Conservation (phyloP, 2,797 vertebrate species). For the Melopsittacus undulatus region DNA sequence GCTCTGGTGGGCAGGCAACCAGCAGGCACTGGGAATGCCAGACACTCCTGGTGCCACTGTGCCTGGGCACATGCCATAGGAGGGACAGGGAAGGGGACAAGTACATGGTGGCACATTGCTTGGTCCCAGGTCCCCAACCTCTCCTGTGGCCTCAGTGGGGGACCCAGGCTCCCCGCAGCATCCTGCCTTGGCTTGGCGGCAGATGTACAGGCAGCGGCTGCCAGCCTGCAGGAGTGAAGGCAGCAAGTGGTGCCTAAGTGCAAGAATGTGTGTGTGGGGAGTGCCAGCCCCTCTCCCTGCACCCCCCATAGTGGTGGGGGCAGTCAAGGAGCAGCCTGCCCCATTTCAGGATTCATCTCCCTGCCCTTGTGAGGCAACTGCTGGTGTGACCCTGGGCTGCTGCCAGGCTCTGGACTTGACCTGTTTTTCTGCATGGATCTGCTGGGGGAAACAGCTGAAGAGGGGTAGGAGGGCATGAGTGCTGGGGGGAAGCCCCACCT, state of each 20-base stretch:
- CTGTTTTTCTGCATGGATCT: constrained; percentile 24
- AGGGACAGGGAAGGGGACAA: neutral
- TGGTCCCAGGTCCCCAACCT: neutral
- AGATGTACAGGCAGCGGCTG: too few relatives aligned
- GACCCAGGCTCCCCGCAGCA: neutral
- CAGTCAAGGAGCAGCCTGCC: too few relatives aligned
- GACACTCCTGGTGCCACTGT: neutral
- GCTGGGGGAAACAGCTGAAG: neutral
- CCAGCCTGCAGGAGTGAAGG: too few relatives aligned
- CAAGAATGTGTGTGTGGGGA: too few relatives aligned
- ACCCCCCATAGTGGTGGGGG: too few relatives aligned
- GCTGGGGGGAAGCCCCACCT: neutral
- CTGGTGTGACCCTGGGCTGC: neutral
- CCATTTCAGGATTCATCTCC: neutral
- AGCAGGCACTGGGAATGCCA: constrained; percentile 29
- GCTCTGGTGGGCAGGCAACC: neutral
- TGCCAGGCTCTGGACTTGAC: neutral
- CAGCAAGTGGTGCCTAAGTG: too few relatives aligned
- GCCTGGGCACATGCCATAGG: neutral
- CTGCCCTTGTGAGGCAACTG: neutral
- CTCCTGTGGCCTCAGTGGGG: neutral
- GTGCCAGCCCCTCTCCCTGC: too few relatives aligned
- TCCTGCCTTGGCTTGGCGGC: too few relatives aligned
- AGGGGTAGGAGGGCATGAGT: neutral
- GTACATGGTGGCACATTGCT: neutral